A percentile compares a stretch with the other conserved stretches of the same genome.
These are phyloP conservation scores for Galemys pyrenaicus DNA, from an alignment of 2,113 vertebrate genomes.

Conservation along the genomic window DNA sequence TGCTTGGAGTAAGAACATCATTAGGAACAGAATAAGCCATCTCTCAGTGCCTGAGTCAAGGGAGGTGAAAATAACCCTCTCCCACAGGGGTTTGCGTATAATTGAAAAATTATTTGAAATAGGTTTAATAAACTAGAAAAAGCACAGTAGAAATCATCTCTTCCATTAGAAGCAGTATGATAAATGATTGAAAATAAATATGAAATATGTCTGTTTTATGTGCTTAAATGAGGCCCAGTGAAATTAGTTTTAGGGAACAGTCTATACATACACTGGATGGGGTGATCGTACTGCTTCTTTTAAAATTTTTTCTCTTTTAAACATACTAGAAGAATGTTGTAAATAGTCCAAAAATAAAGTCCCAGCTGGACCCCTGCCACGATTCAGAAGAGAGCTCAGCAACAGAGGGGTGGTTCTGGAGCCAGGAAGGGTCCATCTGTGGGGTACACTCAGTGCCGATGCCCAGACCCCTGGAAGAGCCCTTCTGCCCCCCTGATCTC, in stretches of 20 bases:
- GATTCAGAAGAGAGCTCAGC: not conserved
- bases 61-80: not conserved
- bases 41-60: not conserved
- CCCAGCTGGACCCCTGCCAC: not conserved
- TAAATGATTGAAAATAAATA: conserved; percentile 18
- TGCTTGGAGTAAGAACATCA: not conserved
- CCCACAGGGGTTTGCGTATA: no score
- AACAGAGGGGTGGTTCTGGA: not conserved
- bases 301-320: not conserved
- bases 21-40: not conserved
- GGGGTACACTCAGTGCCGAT: no score
- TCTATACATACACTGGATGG: not conserved
- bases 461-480: no score
- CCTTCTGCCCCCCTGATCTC: not conserved
- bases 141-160: not conserved
- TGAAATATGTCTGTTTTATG: conserved; percentile 5
- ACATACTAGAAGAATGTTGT: not conserved
- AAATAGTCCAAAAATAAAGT: not conserved
- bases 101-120: conserved; percentile 25
- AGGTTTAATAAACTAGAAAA: conserved; percentile 5
- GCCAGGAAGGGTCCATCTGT: not conserved
- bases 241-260: conserved; percentile 10
- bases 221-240: conserved; percentile 1
- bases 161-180: not conserved
- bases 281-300: not conserved